Percentiles rank a stretch among this genome's conserved stretches.
phyloP scores from a whole-genome alignment of 2,113 vertebrate genomes.

The Oryzias curvinotus region DNA sequence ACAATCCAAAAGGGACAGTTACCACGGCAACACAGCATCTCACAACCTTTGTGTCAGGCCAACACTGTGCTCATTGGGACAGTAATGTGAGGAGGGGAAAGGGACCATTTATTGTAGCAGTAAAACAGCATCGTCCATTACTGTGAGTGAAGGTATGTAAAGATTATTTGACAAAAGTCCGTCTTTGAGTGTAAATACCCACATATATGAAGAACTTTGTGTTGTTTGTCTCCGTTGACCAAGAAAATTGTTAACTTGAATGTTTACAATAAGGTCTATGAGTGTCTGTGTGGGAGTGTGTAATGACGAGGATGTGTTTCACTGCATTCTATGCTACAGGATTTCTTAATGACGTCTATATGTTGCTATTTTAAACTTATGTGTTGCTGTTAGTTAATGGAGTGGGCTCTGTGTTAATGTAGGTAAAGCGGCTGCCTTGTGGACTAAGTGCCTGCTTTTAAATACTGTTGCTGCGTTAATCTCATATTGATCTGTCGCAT shows the following conservation, averaged over 20 bases:
- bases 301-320: too few species aligned
- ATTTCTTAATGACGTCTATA: too few species aligned
- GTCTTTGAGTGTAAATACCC: slow-evolving; percentile 36
- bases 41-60: slow-evolving; percentile 23
- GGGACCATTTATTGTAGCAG: slow-evolving; percentile 30
- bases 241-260: slow-evolving; percentile 18
- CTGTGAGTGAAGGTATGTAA: slow-evolving; percentile 16
- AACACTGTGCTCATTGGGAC: slow-evolving; percentile 3
- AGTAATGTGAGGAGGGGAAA: slow-evolving; percentile 5
- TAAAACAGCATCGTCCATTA: slow-evolving; percentile 17
- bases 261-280: slow-evolving; percentile 5
- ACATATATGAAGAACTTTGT: slow-evolving; percentile 22
- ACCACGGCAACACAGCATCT: slow-evolving; percentile 26
- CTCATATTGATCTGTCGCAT: slow-evolving; percentile 13
- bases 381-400: slow-evolving; percentile 16
- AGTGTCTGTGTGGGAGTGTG: background rate
- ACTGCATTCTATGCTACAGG: too few species aligned
- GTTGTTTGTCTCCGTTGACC: slow-evolving; percentile 15
- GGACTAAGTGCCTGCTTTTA: slow-evolving; percentile 67
- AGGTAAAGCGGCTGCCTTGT: slow-evolving; percentile 48
- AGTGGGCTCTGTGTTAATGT: slow-evolving; percentile 24
- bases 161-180: slow-evolving; percentile 8
- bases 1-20: slow-evolving; percentile 30
- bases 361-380: background rate
- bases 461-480: slow-evolving; percentile 25